Percentiles rank a stretch among this genome's conserved stretches.
phyloP scores from a whole-genome alignment of 1,140 invertebrate species.

The Calliopsis andreniformis region DNA sequence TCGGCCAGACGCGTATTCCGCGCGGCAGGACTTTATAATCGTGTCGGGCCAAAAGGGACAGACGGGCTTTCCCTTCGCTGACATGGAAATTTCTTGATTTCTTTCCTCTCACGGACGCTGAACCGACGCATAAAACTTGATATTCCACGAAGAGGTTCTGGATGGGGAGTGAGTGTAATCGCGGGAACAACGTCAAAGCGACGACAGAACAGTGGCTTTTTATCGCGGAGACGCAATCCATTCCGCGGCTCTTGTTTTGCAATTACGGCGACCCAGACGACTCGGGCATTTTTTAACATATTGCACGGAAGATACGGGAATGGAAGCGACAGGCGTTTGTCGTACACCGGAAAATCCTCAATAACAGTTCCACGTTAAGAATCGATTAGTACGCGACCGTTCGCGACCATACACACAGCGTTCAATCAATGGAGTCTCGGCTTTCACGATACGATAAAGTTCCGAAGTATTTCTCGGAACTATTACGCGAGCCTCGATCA shows the following conservation, averaged over 20 bases:
- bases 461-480: too few species aligned
- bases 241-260: conserved; percentile 27
- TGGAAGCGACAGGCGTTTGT: not conserved
- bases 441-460: too few species aligned
- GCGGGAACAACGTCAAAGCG: conserved; percentile 43
- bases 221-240: conserved; percentile 34
- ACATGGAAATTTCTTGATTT: conserved; percentile 46
- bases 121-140: conserved; percentile 24
- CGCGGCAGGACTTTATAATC: conserved; percentile 44
- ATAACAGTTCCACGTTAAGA: too few species aligned
- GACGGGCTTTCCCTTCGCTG: not conserved
- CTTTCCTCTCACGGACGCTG: conserved; percentile 23
- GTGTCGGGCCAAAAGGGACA: conserved; percentile 36
- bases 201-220: conserved; percentile 31
- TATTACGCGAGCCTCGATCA: too few species aligned
- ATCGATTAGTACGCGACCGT: too few species aligned
- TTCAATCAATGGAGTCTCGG: too few species aligned
- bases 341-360: too few species aligned
- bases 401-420: too few species aligned
- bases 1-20: conserved; percentile 43
- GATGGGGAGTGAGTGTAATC: conserved; percentile 19
- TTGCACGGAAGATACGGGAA: not conserved
- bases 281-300: conserved; percentile 6
- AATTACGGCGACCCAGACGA: not conserved
- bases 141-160: conserved; percentile 13